phyloP scores from a whole-genome alignment of 2,113 vertebrate species.

The Pelusios castaneus region DNA sequence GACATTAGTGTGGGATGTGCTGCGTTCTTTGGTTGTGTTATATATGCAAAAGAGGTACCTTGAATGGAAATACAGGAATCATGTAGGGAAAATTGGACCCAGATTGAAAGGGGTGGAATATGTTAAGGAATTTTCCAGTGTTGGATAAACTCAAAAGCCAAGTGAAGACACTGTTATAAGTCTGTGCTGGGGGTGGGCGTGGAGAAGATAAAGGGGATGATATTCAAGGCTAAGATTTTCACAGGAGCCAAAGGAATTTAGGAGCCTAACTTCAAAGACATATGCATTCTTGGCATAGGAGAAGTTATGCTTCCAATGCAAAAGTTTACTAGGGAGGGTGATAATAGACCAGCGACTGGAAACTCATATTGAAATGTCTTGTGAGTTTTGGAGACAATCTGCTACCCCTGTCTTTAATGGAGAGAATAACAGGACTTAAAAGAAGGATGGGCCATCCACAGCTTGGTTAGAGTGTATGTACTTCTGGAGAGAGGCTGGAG shows the following conservation, averaged over 20 bases:
- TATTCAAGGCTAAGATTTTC: background rate
- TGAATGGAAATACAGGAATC: background rate
- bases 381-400: background rate
- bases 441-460: too few species aligned
- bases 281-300: background rate
- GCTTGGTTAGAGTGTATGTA: too few species aligned
- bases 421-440: too few species aligned
- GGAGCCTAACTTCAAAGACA: background rate
- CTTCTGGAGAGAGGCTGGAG: background rate
- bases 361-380: fast-evolving
- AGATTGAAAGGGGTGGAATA: background rate
- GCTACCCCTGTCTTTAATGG: too few species aligned
- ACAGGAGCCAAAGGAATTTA: background rate
- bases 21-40: background rate
- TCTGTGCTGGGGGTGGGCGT: fast-evolving
- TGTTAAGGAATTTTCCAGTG: background rate
- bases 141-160: background rate
- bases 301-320: background rate
- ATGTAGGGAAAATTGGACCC: background rate
- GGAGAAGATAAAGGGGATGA: background rate
- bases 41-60: background rate
- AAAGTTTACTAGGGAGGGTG: background rate
- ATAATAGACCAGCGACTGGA: fast-evolving
- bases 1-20: background rate
- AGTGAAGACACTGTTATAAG: background rate